A percentile compares a stretch with the other conserved stretches of the same genome.
Conservation (phyloP, 2,113 vertebrate species). For the Monopterus albus region DNA sequence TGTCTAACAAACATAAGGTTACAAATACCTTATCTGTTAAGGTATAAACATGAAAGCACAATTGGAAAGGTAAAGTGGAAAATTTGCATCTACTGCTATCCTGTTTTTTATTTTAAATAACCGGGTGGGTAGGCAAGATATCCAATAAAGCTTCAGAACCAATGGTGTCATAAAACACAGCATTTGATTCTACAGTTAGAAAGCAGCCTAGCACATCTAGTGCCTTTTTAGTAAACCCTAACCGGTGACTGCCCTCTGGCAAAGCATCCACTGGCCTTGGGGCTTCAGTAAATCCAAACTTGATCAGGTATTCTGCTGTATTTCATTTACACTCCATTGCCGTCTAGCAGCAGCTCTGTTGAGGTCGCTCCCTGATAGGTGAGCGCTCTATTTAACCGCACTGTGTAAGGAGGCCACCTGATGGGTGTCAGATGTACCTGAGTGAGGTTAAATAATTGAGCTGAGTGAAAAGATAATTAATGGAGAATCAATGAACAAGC, state of each 20-base stretch:
- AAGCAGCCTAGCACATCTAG: conserved; percentile 52
- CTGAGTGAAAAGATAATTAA: conserved; percentile 84
- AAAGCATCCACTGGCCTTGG: conserved; percentile 36
- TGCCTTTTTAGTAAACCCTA: conserved; percentile 55
- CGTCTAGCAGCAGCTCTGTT: conserved; percentile 35
- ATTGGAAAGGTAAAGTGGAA: background rate
- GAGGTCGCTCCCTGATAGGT: conserved; percentile 39
- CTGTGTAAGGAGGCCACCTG: conserved; percentile 69
- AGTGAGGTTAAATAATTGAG: conserved; percentile 82
- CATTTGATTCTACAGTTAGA: conserved; percentile 49
- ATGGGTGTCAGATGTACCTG: conserved; percentile 66
- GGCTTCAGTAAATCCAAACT: conserved; percentile 65
- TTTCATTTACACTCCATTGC: conserved; percentile 49
- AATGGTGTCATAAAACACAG: conserved; percentile 54
- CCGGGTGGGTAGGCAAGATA: conserved; percentile 27
- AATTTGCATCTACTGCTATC: conserved; percentile 17
- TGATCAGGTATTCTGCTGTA: conserved; percentile 59
- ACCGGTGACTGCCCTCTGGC: conserved; percentile 61
- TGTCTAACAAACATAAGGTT: conserved; percentile 17
- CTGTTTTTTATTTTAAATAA: conserved; percentile 2
- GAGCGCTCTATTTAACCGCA: conserved; percentile 54
- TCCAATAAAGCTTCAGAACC: conserved; percentile 58
- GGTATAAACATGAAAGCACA: conserved; percentile 29
- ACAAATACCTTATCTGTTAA: conserved; percentile 32
- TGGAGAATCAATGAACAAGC: conserved; percentile 83